Evolutionary conservation across 2,888 invertebrate genomes (phyloP).

Genomic region (Calameuta idolon): DNA sequence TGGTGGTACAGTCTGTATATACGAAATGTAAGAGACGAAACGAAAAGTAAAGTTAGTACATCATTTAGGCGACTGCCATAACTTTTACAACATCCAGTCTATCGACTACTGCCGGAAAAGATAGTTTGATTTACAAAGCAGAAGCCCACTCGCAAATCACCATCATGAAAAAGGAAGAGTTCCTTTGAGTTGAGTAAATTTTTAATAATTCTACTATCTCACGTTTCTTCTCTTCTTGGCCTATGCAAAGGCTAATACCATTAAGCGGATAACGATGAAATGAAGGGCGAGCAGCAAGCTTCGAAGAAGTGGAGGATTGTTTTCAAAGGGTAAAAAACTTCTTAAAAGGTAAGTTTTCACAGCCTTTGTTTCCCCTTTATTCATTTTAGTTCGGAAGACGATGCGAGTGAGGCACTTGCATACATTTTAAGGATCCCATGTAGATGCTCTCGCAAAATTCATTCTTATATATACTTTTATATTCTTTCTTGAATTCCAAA

Average conservation of each 20-base stretch:
- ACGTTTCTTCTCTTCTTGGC: conserved; percentile 19
- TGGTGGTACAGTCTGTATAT: neutral
- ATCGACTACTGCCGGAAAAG: neutral
- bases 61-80: neutral
- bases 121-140: neutral
- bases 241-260: conserved; percentile 34
- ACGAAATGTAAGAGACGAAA: neutral
- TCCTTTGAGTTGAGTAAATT: neutral
- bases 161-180: neutral
- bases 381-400: conserved; percentile 22
- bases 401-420: conserved; percentile 28
- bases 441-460: conserved; percentile 32
- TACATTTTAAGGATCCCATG: conserved; percentile 44
- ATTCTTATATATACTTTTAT: neutral
- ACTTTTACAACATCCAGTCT: neutral
- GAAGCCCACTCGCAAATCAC: neutral
- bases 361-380: conserved; percentile 41
- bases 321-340: conserved; percentile 43
- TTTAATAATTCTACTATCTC: neutral
- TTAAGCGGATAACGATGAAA: conserved; percentile 34
- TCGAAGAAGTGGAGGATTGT: conserved; percentile 29
- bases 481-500: neutral
- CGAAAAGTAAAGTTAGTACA: neutral
- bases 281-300: conserved; percentile 21
- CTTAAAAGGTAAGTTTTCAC: conserved; percentile 53